A percentile compares a stretch with the other conserved stretches of the same genome.
These are phyloP conservation scores for Agrypnus murinus DNA, from an alignment of 2,888 invertebrate genomes.

Conservation along the genomic window DNA sequence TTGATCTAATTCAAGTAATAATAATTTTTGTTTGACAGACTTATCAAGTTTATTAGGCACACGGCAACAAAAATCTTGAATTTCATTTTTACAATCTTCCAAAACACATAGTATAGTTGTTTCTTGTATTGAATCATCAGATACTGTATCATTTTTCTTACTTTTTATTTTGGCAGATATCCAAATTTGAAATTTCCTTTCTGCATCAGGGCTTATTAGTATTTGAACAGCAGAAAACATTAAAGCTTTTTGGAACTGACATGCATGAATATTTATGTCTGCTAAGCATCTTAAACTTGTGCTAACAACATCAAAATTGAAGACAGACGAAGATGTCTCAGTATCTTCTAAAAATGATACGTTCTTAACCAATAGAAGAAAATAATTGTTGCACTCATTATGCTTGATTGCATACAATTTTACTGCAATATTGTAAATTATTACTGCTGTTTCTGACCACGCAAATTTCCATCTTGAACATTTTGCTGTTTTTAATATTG, in stretches of 20 bases:
- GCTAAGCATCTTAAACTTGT: constrained; percentile 50
- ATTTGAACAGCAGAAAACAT: constrained; percentile 56
- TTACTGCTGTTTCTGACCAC: constrained; percentile 52
- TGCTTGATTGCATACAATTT: constrained; percentile 45
- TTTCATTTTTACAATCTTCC: constrained; percentile 46
- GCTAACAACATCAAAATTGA: constrained; percentile 24
- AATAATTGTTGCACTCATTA: constrained; percentile 31
- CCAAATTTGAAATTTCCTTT: constrained; percentile 57
- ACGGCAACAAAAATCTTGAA: constrained; percentile 47
- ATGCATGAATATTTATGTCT: constrained; percentile 45
- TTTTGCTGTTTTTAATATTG: constrained; percentile 49
- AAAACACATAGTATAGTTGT: constrained; percentile 58
- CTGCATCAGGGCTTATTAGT: constrained; percentile 51
- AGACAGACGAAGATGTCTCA: constrained; percentile 13
- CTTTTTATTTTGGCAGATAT: constrained; percentile 57
- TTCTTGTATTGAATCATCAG: constrained; percentile 54
- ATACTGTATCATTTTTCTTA: constrained; percentile 46
- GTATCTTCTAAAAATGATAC: constrained; percentile 26
- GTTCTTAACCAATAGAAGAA: constrained; percentile 30
- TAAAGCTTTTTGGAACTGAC: constrained; percentile 53
- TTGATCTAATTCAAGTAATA: constrained; percentile 58
- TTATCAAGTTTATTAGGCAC: constrained; percentile 47
- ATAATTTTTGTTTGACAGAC: constrained; percentile 52
- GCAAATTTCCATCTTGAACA: constrained; percentile 53
- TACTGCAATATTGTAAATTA: constrained; percentile 57